phyloP scores from a whole-genome alignment of 2,113 vertebrate species.

The Ptychochromis oligacanthus region DNA sequence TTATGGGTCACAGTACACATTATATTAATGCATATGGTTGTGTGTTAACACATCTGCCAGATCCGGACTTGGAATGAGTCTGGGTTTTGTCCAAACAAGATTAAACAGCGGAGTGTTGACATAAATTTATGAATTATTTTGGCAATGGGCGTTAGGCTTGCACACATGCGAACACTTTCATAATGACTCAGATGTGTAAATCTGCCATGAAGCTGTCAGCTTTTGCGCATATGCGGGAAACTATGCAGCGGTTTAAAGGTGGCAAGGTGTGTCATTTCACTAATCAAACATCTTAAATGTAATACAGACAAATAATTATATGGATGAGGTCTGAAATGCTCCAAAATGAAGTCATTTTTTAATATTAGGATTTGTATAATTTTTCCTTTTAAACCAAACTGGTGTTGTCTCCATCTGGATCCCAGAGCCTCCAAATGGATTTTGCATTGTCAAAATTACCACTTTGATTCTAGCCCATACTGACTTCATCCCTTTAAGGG shows the following conservation, averaged over 20 bases:
- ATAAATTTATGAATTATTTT: constrained; percentile 53
- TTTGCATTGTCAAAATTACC: constrained; percentile 65
- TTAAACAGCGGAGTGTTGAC: constrained; percentile 62
- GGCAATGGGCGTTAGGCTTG: constrained; percentile 21
- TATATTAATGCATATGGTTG: constrained; percentile 16
- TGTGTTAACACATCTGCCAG: constrained; percentile 18
- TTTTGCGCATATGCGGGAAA: not conserved
- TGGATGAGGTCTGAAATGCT: constrained; percentile 1
- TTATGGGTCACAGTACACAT: not conserved
- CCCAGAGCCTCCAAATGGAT: constrained; percentile 57
- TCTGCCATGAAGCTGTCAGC: constrained; percentile 23
- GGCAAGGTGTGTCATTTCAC: not conserved
- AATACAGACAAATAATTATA: constrained; percentile 9
- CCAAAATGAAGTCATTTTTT: not conserved
- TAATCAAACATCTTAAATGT: not conserved
- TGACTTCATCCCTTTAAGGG: constrained; percentile 58
- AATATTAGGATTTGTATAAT: constrained; percentile 5
- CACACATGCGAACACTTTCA: constrained; percentile 51
- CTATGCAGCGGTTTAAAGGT: not conserved
- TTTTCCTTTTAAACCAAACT: constrained; percentile 32
- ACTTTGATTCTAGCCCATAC: constrained; percentile 59
- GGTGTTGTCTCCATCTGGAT: constrained; percentile 51
- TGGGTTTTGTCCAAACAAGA: constrained; percentile 66
- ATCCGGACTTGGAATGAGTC: constrained; percentile 49
- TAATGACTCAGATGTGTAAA: constrained; percentile 41